Evolutionary conservation across 2,113 vertebrate species (phyloP).

Genomic region (Stegostoma tigrinum): DNA sequence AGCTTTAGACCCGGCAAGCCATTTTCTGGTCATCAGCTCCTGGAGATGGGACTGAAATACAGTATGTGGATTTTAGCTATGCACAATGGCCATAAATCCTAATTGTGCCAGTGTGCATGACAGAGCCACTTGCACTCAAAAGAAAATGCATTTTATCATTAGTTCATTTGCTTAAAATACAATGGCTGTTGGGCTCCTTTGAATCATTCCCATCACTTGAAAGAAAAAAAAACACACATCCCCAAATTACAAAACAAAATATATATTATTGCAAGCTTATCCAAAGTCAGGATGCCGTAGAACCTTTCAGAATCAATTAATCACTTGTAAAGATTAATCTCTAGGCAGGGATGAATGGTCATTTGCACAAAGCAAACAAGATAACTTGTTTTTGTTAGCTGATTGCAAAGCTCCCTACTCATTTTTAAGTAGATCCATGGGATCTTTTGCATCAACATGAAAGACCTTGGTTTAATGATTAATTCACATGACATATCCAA

Average conservation of each 20-base stretch:
- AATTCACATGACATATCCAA: not conserved
- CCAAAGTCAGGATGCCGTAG: not conserved
- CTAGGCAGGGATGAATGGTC: not conserved
- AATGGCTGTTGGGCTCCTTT: not conserved
- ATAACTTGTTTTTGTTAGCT: not conserved
- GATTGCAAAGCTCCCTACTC: not conserved
- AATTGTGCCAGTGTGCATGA: not conserved
- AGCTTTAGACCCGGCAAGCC: constrained; percentile 80
- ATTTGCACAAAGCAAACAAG: not conserved
- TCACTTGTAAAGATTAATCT: not conserved
- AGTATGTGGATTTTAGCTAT: not conserved
- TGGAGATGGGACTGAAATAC: constrained; percentile 75
- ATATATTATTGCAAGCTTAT: not conserved
- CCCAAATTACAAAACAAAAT: not conserved
- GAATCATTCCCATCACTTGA: not conserved
- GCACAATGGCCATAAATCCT: not conserved
- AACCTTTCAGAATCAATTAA: not conserved
- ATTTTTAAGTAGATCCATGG: not conserved
- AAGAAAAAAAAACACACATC: not conserved
- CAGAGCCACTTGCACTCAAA: not conserved
- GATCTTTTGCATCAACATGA: not conserved
- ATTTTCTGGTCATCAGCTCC: constrained; percentile 88
- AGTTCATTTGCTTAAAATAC: not conserved
- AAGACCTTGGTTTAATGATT: not conserved
- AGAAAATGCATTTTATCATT: not conserved